These are phyloP conservation scores for Clostera curtula DNA, from an alignment of 2,888 invertebrate genomes.

Conservation along the genomic window DNA sequence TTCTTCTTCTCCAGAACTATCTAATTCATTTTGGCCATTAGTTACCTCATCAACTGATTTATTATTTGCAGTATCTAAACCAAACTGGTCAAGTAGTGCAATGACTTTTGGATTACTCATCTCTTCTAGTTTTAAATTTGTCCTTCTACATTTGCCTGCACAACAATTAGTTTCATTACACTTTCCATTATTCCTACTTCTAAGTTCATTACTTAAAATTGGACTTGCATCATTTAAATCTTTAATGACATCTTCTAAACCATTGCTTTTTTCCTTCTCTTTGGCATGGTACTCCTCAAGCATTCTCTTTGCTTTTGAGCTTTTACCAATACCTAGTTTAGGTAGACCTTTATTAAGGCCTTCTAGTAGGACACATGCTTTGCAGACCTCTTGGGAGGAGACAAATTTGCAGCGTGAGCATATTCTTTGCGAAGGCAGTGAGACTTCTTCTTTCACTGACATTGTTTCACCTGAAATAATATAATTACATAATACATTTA, in stretches of 20 bases:
- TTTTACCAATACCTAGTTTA: conserved; percentile 91
- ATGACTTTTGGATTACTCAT: conserved; percentile 37
- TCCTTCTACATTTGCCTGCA: conserved; percentile 28
- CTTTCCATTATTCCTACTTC: conserved; percentile 17
- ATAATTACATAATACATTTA: background rate
- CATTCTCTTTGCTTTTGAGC: conserved; percentile 83
- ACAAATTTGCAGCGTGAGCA: conserved; percentile 93
- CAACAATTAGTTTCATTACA: conserved; percentile 29
- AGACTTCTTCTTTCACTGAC: conserved; percentile 85
- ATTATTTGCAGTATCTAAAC: conserved; percentile 21
- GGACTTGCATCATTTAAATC: conserved; percentile 36
- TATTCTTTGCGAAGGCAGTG: conserved; percentile 85
- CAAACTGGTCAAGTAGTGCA: conserved; percentile 39
- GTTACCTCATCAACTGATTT: conserved; percentile 10
- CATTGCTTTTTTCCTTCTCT: conserved; percentile 21
- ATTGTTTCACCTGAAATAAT: conserved; percentile 84
- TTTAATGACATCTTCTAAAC: conserved; percentile 26
- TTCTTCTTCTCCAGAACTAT: conserved; percentile 28
- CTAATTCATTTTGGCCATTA: conserved; percentile 12
- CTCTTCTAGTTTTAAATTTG: conserved; percentile 16
- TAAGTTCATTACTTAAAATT: conserved; percentile 23
- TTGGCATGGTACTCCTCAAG: conserved; percentile 70
- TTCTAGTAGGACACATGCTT: conserved; percentile 96
- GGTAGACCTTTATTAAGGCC: conserved; percentile 96
- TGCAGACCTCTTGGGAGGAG: conserved; percentile 95